Evolutionary conservation across 2,888 invertebrate species (phyloP).

Genomic region (Kuschelorhynchus macadamiae): DNA sequence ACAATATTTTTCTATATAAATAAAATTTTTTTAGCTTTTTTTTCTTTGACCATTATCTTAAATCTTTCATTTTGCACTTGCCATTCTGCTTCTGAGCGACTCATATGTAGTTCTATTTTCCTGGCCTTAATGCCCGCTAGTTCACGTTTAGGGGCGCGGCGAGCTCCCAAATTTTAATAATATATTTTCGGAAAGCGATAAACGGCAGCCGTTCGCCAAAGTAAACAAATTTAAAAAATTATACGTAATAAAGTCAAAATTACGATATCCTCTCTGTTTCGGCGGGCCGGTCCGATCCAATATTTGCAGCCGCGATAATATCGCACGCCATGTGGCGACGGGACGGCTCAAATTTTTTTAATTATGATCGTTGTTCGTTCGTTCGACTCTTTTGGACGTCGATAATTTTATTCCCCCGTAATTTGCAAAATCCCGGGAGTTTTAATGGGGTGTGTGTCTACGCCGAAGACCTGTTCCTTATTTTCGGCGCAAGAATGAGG

Average conservation of each 20-base stretch:
- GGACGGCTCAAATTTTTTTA: conserved; percentile 24
- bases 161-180: too few relatives aligned
- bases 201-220: background rate
- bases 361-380: conserved; percentile 18
- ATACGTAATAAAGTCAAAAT: conserved; percentile 19
- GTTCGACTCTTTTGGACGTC: conserved; percentile 2
- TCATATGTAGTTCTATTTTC: too few relatives aligned
- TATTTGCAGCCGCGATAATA: conserved; percentile 20
- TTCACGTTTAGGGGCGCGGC: too few relatives aligned
- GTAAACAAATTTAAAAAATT: conserved; percentile 27
- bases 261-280: background rate
- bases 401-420: conserved; percentile 44
- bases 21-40: too few relatives aligned
- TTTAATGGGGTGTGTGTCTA: conserved; percentile 40
- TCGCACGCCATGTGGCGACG: conserved; percentile 34
- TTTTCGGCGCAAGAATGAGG: background rate
- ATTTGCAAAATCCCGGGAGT: conserved; percentile 47
- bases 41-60: too few relatives aligned
- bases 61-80: too few relatives aligned
- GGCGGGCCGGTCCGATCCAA: too few relatives aligned
- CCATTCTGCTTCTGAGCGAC: too few relatives aligned
- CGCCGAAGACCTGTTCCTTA: conserved; percentile 21
- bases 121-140: too few relatives aligned
- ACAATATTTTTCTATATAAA: too few relatives aligned
- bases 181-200: too few relatives aligned